Conservation (phyloP, 2,113 vertebrate genomes). For the Prolemur simus region DNA sequence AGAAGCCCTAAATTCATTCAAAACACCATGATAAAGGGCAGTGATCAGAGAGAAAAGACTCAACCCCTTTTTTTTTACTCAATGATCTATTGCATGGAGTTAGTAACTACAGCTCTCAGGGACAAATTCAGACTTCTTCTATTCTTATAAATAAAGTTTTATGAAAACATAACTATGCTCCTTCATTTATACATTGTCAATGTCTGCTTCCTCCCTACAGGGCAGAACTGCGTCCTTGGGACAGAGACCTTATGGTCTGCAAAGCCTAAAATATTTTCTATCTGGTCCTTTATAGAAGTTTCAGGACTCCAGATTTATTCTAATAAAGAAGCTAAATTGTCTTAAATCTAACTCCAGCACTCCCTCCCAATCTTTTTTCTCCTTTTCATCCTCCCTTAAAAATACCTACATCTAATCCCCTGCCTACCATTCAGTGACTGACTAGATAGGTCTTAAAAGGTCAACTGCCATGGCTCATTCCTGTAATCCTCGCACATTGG, state of each 20-base stretch:
- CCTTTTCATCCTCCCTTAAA: neutral
- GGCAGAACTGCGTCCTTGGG: neutral
- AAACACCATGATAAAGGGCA: neutral
- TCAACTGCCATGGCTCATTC: no score
- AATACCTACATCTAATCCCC: neutral
- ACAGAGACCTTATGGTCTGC: neutral
- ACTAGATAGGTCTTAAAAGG: neutral
- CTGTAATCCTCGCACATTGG: no score
- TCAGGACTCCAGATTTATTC: neutral
- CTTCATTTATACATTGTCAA: neutral
- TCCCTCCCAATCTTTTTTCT: neutral
- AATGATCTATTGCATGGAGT: neutral
- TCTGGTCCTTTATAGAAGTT: neutral
- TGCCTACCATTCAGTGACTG: neutral
- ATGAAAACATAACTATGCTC: neutral
- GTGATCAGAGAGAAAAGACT: neutral
- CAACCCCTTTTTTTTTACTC: neutral
- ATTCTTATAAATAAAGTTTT: neutral
- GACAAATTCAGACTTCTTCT: neutral
- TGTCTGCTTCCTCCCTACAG: neutral
- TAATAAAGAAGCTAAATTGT: neutral
- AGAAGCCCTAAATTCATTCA: neutral
- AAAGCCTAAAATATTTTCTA: slow-evolving; percentile 10
- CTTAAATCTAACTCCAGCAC: neutral
- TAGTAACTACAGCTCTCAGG: neutral